Evolutionary conservation across 2,113 vertebrate species (phyloP).

Genomic region (Oncorhynchus keta): DNA sequence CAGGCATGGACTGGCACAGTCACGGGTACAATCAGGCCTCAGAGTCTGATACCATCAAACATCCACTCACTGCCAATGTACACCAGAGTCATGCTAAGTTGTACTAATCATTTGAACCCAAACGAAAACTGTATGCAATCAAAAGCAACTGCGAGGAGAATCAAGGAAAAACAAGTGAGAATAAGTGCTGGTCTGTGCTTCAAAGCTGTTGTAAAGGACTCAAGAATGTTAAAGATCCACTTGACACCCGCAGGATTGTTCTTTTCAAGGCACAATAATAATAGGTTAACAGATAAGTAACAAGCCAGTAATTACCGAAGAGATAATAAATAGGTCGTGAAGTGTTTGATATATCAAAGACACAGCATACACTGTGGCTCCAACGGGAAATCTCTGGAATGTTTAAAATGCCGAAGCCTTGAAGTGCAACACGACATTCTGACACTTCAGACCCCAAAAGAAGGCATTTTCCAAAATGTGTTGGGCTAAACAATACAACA

Average conservation of each 20-base stretch:
- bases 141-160: not conserved
- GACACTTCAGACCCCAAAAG: not conserved
- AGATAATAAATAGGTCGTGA: not conserved
- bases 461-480: no score
- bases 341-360: slow-evolving; percentile 3
- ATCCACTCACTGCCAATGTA: slow-evolving; percentile 17
- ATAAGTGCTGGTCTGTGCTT: not conserved
- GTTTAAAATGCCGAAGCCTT: not conserved
- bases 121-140: slow-evolving; percentile 10
- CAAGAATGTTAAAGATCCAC: no score
- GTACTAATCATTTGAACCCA: slow-evolving; percentile 15
- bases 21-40: not conserved
- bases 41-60: slow-evolving; percentile 9
- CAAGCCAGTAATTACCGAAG: no score
- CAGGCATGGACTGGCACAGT: not conserved
- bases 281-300: no score
- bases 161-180: not conserved
- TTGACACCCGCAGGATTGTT: no score
- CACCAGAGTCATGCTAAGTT: not conserved
- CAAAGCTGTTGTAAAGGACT: not conserved
- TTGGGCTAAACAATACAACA: no score
- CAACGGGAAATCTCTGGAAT: slow-evolving; percentile 26
- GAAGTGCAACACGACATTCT: not conserved
- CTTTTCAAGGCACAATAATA: no score
- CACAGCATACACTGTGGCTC: slow-evolving; percentile 7